Conservation (phyloP, 1,140 invertebrate species). For the Phortica variegata region DNA sequence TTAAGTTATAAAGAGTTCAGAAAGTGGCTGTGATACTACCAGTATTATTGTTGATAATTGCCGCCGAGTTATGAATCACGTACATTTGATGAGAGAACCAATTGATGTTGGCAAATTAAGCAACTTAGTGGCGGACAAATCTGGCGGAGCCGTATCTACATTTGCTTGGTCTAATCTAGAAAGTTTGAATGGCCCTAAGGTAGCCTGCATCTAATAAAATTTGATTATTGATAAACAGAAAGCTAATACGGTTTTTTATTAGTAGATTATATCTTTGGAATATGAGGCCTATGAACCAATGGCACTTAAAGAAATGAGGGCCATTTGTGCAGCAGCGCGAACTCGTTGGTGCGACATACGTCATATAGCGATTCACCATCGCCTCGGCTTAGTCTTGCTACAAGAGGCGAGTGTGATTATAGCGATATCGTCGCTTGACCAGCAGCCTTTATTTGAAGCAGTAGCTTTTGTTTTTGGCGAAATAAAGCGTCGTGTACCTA, state of each 20-base stretch:
- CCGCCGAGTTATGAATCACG: conserved; percentile 60
- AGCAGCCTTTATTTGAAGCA: conserved; percentile 78
- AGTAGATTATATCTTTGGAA: conserved; percentile 72
- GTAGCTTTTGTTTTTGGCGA: conserved; percentile 81
- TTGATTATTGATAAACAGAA: not conserved
- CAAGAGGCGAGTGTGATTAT: conserved; percentile 88
- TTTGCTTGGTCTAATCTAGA: conserved; percentile 92
- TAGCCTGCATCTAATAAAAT: conserved; percentile 48
- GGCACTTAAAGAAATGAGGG: conserved; percentile 81
- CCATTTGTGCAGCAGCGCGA: conserved; percentile 74
- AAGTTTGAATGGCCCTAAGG: conserved; percentile 82
- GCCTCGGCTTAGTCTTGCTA: conserved; percentile 82
- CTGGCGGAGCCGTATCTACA: conserved; percentile 83
- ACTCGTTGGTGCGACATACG: conserved; percentile 71
- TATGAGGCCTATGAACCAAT: conserved; percentile 94
- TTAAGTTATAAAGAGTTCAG: conserved; percentile 67
- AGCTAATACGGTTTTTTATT: too few species aligned
- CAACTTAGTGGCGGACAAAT: conserved; percentile 66
- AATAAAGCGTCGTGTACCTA: conserved; percentile 86
- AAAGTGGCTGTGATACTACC: conserved; percentile 85
- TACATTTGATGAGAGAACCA: conserved; percentile 70
- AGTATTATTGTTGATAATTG: conserved; percentile 75
- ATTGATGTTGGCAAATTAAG: conserved; percentile 71
- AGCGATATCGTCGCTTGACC: conserved; percentile 84
- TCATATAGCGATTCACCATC: conserved; percentile 79